phyloP scores from a whole-genome alignment of 1,140 invertebrate genomes.

The Drosophila arizonae region DNA sequence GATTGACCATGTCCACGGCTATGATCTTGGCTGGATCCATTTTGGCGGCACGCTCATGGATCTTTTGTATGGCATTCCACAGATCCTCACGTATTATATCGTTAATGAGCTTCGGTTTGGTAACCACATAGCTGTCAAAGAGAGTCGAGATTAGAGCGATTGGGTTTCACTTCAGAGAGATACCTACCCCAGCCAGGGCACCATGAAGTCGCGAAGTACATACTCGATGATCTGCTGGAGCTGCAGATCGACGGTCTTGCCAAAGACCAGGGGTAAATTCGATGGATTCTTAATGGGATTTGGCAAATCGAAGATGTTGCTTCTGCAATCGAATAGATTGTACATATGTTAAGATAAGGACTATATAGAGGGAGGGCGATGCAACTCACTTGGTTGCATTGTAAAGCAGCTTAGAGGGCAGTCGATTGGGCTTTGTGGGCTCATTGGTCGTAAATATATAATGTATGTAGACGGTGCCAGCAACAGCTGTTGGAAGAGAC shows the following conservation, averaged over 20 bases:
- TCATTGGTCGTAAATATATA: constrained; percentile 80
- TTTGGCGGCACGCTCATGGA: constrained; percentile 88
- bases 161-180: background rate
- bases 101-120: constrained; percentile 85
- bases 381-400: constrained; percentile 82
- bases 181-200: constrained; percentile 88
- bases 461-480: constrained; percentile 77
- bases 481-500: constrained; percentile 62
- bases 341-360: background rate
- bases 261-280: constrained; percentile 89
- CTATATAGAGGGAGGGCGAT: background rate
- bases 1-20: constrained; percentile 89
- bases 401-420: constrained; percentile 75
- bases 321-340: constrained; percentile 45
- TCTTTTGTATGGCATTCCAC: constrained; percentile 90
- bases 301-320: constrained; percentile 79
- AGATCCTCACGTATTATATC: constrained; percentile 90
- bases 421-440: constrained; percentile 66
- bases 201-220: constrained; percentile 90
- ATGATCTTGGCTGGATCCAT: constrained; percentile 92
- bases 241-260: constrained; percentile 91
- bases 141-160: background rate
- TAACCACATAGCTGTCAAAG: constrained; percentile 68
- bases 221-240: constrained; percentile 92
- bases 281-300: constrained; percentile 81